Conservation (phyloP, 2,888 invertebrate genomes). For the Acheta domesticus region DNA sequence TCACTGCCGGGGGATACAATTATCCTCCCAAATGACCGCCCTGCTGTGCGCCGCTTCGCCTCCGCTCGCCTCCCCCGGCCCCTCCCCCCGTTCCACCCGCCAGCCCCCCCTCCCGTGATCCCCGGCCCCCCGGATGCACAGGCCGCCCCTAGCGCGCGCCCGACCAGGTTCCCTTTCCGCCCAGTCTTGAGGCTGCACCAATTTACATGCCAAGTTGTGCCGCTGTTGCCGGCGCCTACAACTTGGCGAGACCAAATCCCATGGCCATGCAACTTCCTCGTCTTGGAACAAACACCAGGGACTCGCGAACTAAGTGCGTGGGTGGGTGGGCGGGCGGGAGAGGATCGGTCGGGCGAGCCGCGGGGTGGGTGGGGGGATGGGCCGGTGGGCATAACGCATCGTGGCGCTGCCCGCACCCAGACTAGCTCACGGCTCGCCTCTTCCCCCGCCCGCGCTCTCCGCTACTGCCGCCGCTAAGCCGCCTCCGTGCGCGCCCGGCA, state of each 20-base stretch:
- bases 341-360: too few relatives aligned
- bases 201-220: conserved; percentile 18
- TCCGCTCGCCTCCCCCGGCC: background rate
- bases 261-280: background rate
- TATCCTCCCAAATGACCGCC: background rate
- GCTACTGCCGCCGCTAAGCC: too few relatives aligned
- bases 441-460: too few relatives aligned
- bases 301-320: background rate
- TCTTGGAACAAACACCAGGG: conserved; percentile 18
- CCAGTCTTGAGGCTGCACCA: background rate
- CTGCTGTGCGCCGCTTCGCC: background rate
- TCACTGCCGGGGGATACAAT: conserved; percentile 4
- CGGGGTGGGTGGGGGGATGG: too few relatives aligned
- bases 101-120: background rate
- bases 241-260: conserved; percentile 10
- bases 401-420: too few relatives aligned
- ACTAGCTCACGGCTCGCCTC: too few relatives aligned
- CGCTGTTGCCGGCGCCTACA: background rate
- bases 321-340: background rate
- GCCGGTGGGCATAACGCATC: too few relatives aligned
- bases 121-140: background rate
- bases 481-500: too few relatives aligned
- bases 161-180: background rate
- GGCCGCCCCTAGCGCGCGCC: background rate
- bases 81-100: background rate